These are phyloP conservation scores for Danionella cerebrum DNA, from an alignment of 2,113 vertebrate species.

Conservation along the genomic window DNA sequence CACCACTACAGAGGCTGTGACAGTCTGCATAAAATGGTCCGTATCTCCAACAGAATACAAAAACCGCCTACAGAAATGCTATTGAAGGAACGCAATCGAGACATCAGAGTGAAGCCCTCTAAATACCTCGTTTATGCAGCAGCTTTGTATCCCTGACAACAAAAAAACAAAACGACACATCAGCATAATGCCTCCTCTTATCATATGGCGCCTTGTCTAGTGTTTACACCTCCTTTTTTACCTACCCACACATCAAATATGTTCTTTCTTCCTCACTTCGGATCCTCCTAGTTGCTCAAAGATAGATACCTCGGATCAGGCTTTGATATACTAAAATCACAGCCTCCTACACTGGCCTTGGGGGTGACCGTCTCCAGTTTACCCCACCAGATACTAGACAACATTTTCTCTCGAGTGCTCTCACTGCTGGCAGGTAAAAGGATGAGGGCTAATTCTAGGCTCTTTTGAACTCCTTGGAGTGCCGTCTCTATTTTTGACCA, in stretches of 20 bases:
- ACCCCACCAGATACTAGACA: background rate
- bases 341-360: background rate
- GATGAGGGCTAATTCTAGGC: slow-evolving; percentile 7
- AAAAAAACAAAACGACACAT: slow-evolving; percentile 44
- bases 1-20: slow-evolving; percentile 61
- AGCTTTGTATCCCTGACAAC: slow-evolving; percentile 52
- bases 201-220: background rate
- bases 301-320: slow-evolving; percentile 4
- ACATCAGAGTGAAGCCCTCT: slow-evolving; percentile 54
- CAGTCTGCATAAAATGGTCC: slow-evolving; percentile 65
- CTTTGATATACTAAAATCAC: slow-evolving; percentile 30
- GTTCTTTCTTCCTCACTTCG: background rate
- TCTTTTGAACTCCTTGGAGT: slow-evolving; percentile 12
- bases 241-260: background rate
- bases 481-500: slow-evolving; percentile 10
- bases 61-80: slow-evolving; percentile 55
- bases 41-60: slow-evolving; percentile 55
- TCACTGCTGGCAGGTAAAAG: slow-evolving; percentile 10
- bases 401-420: slow-evolving; percentile 11
- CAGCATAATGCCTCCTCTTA: slow-evolving; percentile 29
- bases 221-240: background rate
- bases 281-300: background rate
- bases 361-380: background rate
- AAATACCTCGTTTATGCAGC: slow-evolving; percentile 52
- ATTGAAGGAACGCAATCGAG: slow-evolving; percentile 49